Conservation (phyloP, 53 echinoderm and acorn worm genomes). For the Patiria pectinifera region DNA sequence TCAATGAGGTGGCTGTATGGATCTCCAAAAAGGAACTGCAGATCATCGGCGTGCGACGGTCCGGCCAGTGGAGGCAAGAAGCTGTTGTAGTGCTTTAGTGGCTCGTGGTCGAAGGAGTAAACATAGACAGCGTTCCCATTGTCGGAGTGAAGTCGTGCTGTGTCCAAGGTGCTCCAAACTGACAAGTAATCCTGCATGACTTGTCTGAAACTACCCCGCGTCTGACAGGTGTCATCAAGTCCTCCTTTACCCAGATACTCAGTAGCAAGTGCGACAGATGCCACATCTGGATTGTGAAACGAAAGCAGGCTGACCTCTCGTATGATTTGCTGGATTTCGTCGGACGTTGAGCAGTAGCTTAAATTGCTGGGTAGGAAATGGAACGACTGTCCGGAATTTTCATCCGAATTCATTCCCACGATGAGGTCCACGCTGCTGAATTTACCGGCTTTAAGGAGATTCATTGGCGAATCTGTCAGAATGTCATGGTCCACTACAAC, state of each 20-base stretch:
- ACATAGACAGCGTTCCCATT: conserved; percentile 30
- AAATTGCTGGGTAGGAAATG: background rate
- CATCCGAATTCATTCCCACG: conserved; percentile 37
- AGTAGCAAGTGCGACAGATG: conserved; percentile 5
- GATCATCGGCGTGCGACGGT: conserved; percentile 64
- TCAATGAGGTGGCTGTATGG: conserved; percentile 51
- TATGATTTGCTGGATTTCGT: conserved; percentile 16
- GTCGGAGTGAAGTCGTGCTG: conserved; percentile 31
- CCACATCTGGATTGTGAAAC: conserved; percentile 25
- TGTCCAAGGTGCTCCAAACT: conserved; percentile 21
- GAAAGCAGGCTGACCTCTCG: background rate
- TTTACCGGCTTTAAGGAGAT: background rate
- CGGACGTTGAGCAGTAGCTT: conserved; percentile 22
- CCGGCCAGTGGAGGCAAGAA: conserved; percentile 38
- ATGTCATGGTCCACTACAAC: conserved; percentile 48
- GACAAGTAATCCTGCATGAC: conserved; percentile 46
- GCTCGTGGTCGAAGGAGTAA: conserved; percentile 40
- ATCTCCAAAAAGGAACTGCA: conserved; percentile 70
- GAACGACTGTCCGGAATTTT: conserved; percentile 17
- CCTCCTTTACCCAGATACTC: conserved; percentile 28
- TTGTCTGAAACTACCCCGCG: conserved; percentile 23
- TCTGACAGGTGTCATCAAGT: conserved; percentile 21
- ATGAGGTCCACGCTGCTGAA: conserved; percentile 21
- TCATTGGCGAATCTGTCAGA: conserved; percentile 16
- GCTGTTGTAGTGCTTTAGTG: conserved; percentile 17